These are phyloP conservation scores for Balaeniceps rex DNA, from an alignment of 2,113 vertebrate species.

Conservation along the genomic window DNA sequence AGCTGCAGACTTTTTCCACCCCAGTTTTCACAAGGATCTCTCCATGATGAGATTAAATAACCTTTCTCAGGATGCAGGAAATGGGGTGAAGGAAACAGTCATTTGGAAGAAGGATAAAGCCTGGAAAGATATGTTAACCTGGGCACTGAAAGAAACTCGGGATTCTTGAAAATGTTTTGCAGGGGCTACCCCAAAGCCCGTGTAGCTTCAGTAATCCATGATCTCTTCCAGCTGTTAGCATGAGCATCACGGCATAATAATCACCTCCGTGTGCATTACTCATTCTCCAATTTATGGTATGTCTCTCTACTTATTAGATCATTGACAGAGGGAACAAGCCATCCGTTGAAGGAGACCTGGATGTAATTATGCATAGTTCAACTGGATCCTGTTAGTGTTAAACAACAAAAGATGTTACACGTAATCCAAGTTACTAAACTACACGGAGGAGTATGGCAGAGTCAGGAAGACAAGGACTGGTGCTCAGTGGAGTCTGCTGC, in stretches of 20 bases:
- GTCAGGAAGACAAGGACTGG: slow-evolving; percentile 7
- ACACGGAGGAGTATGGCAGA: neutral
- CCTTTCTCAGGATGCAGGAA: neutral
- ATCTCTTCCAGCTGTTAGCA: slow-evolving; percentile 67
- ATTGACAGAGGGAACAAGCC: slow-evolving; percentile 16
- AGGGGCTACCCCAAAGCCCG: slow-evolving; percentile 31
- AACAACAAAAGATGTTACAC: slow-evolving; percentile 30
- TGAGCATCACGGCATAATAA: neutral
- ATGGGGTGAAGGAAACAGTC: neutral
- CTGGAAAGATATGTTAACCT: neutral
- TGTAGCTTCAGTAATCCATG: slow-evolving; percentile 28
- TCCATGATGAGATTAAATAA: neutral
- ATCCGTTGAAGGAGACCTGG: slow-evolving; percentile 47
- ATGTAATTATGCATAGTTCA: slow-evolving; percentile 53
- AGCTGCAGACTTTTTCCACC: neutral
- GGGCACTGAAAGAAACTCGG: slow-evolving; percentile 23
- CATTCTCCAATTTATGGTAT: slow-evolving; percentile 19
- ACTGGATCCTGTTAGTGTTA: slow-evolving; percentile 27
- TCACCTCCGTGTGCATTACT: slow-evolving; percentile 40
- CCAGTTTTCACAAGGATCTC: neutral
- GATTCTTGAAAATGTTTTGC: slow-evolving; percentile 39
- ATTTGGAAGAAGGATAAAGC: neutral
- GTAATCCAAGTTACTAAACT: neutral
- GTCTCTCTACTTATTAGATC: slow-evolving; percentile 26
- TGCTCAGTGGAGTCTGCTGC: neutral